Evolutionary conservation across 2,888 invertebrate genomes (phyloP), one percentile per base, ranked within the genome.

Genomic region (Archips crataeganus): DNA sequence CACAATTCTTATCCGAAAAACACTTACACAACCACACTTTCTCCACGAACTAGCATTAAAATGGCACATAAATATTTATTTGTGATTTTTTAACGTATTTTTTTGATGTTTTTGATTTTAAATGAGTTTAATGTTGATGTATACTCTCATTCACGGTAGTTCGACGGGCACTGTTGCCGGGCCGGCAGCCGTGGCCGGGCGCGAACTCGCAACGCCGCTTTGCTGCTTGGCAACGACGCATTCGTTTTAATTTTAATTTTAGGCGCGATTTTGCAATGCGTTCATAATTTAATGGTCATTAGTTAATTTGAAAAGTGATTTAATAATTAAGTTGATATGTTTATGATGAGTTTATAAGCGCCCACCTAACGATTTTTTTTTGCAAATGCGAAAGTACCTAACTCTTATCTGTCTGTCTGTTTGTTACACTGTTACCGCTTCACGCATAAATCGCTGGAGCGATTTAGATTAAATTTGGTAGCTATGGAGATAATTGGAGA

Each of bases 161-260:
- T 54, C 13, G 57, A 6, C 36, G 45, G 54, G 80, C 77, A 87
- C 87, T 86, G 86, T 66, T 59, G 57, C 70, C 67, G 70, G 23
- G 47, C 66, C 75, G 75, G 76, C 67, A 23, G 34, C 75, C 68
- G 45, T 6, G 60, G 61, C 62, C 63, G 63, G 72, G 74, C 60
- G 49, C 71, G 75, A 62, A 11, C 13, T 64, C 75, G 76, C 78
- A 78, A 76, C 77, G 23, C 15, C 47, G 47, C n/a, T 13, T 36
- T 13, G 47, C n/a, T 13, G 23, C 66, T 67, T 68, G 67, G 68
- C 68, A 68, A 57, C 68, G 42, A n/a, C 49, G 64, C 69, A 15
- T 65, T 34, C 5, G 45, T 23, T 23, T 63, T 64, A 51, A 63
- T 45, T 63, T 13, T 32, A 45, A 63, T 63, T 34, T 63, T 47